phyloP scores from a whole-genome alignment of 2,888 invertebrate species.

The Tipula unca region DNA sequence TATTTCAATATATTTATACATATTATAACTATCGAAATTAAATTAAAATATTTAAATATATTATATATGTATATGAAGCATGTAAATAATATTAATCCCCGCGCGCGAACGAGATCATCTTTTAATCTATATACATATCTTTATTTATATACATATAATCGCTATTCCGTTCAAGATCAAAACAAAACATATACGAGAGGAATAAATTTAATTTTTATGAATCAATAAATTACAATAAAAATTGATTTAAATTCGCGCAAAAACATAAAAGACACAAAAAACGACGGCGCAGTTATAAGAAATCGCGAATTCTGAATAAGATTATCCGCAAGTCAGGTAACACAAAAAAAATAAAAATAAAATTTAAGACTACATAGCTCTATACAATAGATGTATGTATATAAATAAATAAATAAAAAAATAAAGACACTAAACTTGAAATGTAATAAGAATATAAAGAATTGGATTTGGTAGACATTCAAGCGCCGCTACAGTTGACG shows the following conservation, averaged over 20 bases:
- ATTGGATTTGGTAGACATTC: neutral
- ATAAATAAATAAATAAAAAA: neutral
- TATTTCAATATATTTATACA: neutral
- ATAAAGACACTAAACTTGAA: conserved; percentile 14
- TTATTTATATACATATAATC: neutral
- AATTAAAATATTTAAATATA: conserved; percentile 2
- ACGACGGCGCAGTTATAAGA: neutral
- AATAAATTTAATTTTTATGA: neutral
- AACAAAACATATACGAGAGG: neutral
- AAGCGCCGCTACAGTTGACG: conserved; percentile 8
- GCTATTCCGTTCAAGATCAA: neutral
- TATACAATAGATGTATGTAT: neutral
- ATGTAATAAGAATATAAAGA: conserved; percentile 14
- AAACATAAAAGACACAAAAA: neutral
- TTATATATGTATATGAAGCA: neutral
- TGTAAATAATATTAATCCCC: neutral
- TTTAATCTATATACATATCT: neutral
- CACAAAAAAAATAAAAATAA: neutral
- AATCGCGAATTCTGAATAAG: neutral
- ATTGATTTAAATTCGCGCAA: neutral
- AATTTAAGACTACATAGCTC: neutral
- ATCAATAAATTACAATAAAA: conserved; percentile 3
- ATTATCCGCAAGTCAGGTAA: neutral
- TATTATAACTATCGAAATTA: neutral
- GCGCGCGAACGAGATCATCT: neutral